Conservation (phyloP, 2,113 vertebrate species). For the Tupaia tana region DNA sequence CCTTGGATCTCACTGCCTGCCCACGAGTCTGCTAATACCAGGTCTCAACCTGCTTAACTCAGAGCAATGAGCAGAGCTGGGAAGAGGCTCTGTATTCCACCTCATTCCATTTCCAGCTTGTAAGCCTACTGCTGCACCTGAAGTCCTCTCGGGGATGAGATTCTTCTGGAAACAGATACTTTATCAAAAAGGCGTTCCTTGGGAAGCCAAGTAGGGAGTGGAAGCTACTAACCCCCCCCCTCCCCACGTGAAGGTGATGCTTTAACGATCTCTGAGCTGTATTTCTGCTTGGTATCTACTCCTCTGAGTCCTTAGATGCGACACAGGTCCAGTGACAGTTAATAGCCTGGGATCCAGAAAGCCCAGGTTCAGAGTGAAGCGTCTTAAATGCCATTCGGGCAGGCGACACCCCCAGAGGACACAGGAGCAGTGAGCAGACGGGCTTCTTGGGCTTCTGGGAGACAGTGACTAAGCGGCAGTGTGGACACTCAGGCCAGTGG, state of each 20-base stretch:
- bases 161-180: background rate
- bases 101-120: background rate
- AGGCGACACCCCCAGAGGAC: no score
- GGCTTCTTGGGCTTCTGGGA: background rate
- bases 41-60: background rate
- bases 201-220: background rate
- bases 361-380: background rate
- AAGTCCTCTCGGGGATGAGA: background rate
- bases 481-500: background rate
- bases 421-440: accelerated
- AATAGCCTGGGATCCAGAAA: background rate
- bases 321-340: background rate
- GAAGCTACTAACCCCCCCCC: background rate
- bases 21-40: background rate
- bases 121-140: background rate
- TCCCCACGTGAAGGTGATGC: background rate
- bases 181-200: background rate
- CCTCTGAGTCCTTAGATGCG: background rate
- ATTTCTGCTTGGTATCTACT: background rate
- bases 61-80: background rate
- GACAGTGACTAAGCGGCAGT: no score
- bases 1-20: background rate
- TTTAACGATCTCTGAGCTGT: background rate
- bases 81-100: background rate
- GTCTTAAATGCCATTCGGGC: background rate